A percentile compares a stretch with the other conserved stretches of the same genome.
These are phyloP conservation scores for Neopipo cinnamomea DNA, from an alignment of 2,113 vertebrate genomes.

Conservation along the genomic window DNA sequence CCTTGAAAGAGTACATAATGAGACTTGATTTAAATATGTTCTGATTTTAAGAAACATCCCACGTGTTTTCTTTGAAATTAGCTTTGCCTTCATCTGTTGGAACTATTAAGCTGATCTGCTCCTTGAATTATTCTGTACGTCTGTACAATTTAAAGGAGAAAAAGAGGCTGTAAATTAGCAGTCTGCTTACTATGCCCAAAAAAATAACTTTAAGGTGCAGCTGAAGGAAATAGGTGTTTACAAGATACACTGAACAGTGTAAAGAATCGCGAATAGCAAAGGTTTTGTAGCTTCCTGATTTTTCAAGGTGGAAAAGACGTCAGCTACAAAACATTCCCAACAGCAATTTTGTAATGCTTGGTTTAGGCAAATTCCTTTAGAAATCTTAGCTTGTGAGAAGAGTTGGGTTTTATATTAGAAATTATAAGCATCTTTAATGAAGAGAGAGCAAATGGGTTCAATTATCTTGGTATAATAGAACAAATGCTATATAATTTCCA, in stretches of 20 bases:
- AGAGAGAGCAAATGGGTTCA: background rate
- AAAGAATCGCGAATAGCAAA: background rate
- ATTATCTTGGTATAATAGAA: background rate
- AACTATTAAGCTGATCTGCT: background rate
- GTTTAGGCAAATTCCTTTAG: background rate
- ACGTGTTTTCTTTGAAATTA: conserved; percentile 57
- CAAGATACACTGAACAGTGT: background rate
- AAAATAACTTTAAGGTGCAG: background rate
- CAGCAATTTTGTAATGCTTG: background rate
- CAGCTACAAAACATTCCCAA: background rate
- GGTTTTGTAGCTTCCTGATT: background rate
- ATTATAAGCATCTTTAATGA: background rate
- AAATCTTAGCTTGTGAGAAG: background rate
- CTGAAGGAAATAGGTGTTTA: background rate
- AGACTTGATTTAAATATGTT: conserved; percentile 45
- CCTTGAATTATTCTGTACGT: background rate
- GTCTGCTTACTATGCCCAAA: background rate
- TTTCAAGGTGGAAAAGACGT: background rate
- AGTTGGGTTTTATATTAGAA: background rate
- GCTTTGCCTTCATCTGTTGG: conserved; percentile 33
- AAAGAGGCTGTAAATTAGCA: background rate
- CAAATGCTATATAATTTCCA: background rate
- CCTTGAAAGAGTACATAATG: conserved; percentile 45
- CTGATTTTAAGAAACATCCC: conserved; percentile 23
- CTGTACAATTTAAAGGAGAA: background rate